These are phyloP conservation scores for Patella pellucida DNA, from an alignment of 2,888 invertebrate species.

Conservation along the genomic window DNA sequence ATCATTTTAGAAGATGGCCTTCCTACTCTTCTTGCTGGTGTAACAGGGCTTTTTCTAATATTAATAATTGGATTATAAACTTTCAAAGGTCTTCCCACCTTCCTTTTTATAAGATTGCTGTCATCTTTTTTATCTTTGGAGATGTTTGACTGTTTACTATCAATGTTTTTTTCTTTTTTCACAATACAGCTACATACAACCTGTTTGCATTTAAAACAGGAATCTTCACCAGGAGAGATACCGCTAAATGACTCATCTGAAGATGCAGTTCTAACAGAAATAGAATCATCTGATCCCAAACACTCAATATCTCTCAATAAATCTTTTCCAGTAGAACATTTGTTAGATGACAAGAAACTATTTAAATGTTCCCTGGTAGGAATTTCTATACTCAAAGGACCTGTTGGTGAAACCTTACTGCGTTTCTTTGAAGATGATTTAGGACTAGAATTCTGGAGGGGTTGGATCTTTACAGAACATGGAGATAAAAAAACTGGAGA, in stretches of 20 bases:
- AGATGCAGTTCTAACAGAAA: constrained; percentile 44
- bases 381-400: background rate
- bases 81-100: background rate
- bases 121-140: background rate
- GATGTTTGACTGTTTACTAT: background rate
- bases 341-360: background rate
- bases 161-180: background rate
- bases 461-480: background rate
- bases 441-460: background rate
- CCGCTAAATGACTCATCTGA: constrained; percentile 44
- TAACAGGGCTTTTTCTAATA: no score
- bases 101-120: background rate
- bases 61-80: background rate
- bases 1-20: no score
- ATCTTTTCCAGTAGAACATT: background rate
- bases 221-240: background rate
- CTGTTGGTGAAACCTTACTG: background rate
- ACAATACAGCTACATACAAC: background rate
- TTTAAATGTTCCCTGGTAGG: background rate
- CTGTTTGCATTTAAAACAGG: background rate
- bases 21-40: no score
- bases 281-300: constrained; percentile 33
- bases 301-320: background rate
- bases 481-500: background rate
- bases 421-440: background rate